Conservation (phyloP, 2,113 vertebrate genomes). For the Elephantulus edwardii region DNA sequence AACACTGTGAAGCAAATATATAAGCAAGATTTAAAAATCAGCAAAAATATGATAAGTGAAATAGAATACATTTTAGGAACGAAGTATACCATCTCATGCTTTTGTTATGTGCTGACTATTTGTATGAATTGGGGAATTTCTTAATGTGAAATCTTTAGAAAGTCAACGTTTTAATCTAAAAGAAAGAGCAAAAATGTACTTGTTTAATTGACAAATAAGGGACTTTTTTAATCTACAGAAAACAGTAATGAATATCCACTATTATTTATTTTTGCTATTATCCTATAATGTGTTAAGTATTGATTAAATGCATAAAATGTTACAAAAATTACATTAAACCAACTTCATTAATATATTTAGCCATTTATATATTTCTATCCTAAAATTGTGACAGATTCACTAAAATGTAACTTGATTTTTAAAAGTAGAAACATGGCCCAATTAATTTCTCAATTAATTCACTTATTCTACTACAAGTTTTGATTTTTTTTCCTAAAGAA, state of each 20-base stretch:
- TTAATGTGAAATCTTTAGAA: constrained; percentile 19
- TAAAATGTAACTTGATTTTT: constrained; percentile 70
- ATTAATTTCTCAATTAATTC: constrained; percentile 73
- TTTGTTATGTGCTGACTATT: constrained; percentile 22
- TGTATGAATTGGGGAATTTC: not conserved
- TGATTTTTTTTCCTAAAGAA: constrained; percentile 67
- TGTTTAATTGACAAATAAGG: not conserved
- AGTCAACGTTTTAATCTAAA: not conserved
- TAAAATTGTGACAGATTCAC: constrained; percentile 42
- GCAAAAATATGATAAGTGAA: constrained; percentile 6
- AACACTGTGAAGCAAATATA: constrained; percentile 9
- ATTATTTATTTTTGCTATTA: constrained; percentile 35
- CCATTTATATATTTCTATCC: not conserved
- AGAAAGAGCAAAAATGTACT: not conserved
- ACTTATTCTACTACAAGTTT: constrained; percentile 74
- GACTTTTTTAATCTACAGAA: not conserved
- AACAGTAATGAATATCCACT: not conserved
- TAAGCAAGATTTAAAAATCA: constrained; percentile 45
- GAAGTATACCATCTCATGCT: not conserved
- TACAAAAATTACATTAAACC: not conserved
- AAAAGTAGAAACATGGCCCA: constrained; percentile 74
- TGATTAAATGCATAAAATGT: constrained; percentile 16
- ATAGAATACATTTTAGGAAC: not conserved
- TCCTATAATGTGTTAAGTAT: not conserved
- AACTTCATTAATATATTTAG: constrained; percentile 38